Evolutionary conservation across 2,888 invertebrate genomes (phyloP).

Genomic region (Lagria hirta): DNA sequence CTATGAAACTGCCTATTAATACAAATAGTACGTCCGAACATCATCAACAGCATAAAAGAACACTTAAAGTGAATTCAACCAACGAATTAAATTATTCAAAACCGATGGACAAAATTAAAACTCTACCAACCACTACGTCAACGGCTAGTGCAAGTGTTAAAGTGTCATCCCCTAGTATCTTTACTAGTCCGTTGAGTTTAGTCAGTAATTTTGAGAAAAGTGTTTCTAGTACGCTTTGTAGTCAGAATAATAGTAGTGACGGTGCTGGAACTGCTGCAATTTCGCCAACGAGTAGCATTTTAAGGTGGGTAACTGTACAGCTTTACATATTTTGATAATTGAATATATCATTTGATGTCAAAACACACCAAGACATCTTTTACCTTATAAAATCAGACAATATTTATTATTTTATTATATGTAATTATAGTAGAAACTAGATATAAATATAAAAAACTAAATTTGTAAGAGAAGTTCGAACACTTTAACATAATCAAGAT

Average conservation of each 20-base stretch:
- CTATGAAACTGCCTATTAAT: slow-evolving; percentile 39
- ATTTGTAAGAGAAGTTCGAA: too few species aligned
- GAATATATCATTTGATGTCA: too few species aligned
- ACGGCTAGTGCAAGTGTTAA: slow-evolving; percentile 35
- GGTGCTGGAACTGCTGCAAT: slow-evolving; percentile 33
- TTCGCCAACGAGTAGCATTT: slow-evolving; percentile 57
- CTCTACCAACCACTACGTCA: slow-evolving; percentile 19
- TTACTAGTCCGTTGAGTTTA: slow-evolving; percentile 52
- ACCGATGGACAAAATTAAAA: slow-evolving; percentile 37
- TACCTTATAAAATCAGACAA: too few species aligned
- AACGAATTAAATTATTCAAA: slow-evolving; percentile 41
- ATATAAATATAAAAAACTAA: too few species aligned
- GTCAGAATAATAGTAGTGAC: neutral
- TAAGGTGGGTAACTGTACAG: slow-evolving; percentile 57
- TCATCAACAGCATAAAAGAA: too few species aligned
- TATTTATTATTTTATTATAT: too few species aligned
- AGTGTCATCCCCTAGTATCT: slow-evolving; percentile 50
- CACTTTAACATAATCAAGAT: too few species aligned
- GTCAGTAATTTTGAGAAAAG: slow-evolving; percentile 46
- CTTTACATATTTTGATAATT: too few species aligned
- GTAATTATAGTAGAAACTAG: too few species aligned
- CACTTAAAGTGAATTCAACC: slow-evolving; percentile 31
- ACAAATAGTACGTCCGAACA: slow-evolving; percentile 27
- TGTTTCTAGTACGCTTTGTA: slow-evolving; percentile 18
- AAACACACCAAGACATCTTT: too few species aligned